These are phyloP conservation scores for Cyphomyrus discorhynchus DNA, from an alignment of 2,113 vertebrate genomes.

Conservation along the genomic window DNA sequence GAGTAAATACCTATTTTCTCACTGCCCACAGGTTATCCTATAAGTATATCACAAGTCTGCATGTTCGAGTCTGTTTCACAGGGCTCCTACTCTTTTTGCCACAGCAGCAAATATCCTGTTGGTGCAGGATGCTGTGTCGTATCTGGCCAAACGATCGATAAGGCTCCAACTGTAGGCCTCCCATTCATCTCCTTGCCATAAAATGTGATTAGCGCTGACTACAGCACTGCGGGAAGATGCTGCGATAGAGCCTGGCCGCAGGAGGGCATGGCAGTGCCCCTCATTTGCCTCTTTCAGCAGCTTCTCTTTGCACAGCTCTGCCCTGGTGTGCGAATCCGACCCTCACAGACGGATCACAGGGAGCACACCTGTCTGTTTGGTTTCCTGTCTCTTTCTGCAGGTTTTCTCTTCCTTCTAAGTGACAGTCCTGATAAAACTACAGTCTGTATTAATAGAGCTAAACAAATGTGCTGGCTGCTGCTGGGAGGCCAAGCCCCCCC, in stretches of 20 bases:
- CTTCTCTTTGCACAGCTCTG: conserved; percentile 31
- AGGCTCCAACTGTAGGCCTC: conserved; percentile 74
- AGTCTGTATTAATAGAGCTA: not conserved
- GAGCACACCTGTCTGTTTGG: conserved; percentile 22
- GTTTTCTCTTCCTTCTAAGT: not conserved
- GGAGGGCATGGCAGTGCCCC: conserved; percentile 54
- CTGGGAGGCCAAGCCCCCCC: not conserved
- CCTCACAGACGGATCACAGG: conserved; percentile 40
- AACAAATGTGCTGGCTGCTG: not conserved
- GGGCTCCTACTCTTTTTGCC: conserved; percentile 71
- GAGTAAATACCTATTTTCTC: conserved; percentile 6
- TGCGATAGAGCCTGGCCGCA: conserved; percentile 70
- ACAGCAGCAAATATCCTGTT: conserved; percentile 98
- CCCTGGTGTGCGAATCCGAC: conserved; percentile 35
- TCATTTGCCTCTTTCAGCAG: conserved; percentile 38
- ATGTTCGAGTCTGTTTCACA: conserved; percentile 18
- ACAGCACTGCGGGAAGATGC: conserved; percentile 75
- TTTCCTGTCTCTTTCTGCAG: not conserved
- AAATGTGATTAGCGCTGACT: conserved; percentile 86
- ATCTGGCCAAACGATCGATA: conserved; percentile 81
- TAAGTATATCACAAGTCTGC: conserved; percentile 25
- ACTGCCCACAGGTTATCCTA: conserved; percentile 26
- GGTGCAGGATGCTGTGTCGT: conserved; percentile 62
- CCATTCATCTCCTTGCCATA: conserved; percentile 83
- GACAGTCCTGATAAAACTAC: conserved; percentile 3